Conservation (phyloP, 2,113 vertebrate species). For the Gobiocypris rarus region DNA sequence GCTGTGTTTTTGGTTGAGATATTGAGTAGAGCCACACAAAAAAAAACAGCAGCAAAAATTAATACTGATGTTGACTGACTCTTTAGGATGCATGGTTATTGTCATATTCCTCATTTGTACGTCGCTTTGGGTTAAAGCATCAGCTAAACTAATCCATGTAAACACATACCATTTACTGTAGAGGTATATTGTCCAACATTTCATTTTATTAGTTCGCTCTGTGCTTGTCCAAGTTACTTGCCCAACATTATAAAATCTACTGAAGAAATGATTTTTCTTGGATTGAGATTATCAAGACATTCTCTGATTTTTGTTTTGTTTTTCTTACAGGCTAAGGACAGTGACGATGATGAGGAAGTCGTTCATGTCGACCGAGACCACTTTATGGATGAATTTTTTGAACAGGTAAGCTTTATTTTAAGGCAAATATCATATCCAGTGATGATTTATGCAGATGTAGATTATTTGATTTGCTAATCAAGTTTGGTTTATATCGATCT, state of each 20-base stretch:
- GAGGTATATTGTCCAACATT: neutral
- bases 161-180: neutral
- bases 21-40: neutral
- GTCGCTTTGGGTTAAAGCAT: neutral
- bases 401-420: conserved; percentile 80
- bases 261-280: neutral
- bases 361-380: conserved; percentile 92
- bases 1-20: neutral
- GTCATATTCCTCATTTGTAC: neutral
- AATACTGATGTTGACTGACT: neutral
- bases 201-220: neutral
- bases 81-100: neutral
- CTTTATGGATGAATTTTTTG: conserved; percentile 96
- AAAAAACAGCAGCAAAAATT: neutral
- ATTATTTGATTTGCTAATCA: neutral
- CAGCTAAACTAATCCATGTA: neutral
- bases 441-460: neutral
- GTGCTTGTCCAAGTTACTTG: neutral
- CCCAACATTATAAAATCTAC: neutral
- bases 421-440: neutral
- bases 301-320: neutral
- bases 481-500: neutral
- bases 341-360: conserved; percentile 93
- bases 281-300: neutral
- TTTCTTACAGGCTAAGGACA: conserved; percentile 87